Conservation (phyloP, 2,888 invertebrate species). For the Oeneis ivallda region DNA sequence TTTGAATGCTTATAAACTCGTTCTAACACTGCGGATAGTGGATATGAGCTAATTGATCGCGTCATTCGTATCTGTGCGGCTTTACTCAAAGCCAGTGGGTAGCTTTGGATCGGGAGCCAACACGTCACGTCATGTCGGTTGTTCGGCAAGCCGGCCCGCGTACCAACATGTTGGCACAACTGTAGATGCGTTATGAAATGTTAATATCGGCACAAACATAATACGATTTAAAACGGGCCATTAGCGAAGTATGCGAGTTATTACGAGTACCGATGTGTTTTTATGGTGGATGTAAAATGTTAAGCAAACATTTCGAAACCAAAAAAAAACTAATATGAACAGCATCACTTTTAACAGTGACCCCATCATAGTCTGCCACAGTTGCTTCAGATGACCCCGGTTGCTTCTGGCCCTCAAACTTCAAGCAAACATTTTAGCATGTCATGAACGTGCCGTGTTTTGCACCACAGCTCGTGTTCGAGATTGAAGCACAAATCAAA, state of each 20-base stretch:
- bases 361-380: background rate
- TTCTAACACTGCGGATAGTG: too few species aligned
- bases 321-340: too few species aligned
- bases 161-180: constrained; percentile 1
- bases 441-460: too few species aligned
- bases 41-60: too few species aligned
- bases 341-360: too few species aligned
- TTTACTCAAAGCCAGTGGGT: background rate
- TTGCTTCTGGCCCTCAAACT: too few species aligned
- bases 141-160: background rate
- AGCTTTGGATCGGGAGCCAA: too few species aligned
- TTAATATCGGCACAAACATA: constrained; percentile 34
- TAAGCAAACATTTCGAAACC: background rate
- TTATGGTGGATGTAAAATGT: constrained; percentile 8
- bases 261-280: constrained; percentile 6
- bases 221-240: constrained; percentile 28
- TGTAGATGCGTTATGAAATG: constrained; percentile 30
- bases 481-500: too few species aligned
- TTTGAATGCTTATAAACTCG: background rate
- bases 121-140: background rate
- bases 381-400: too few species aligned
- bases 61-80: too few species aligned
- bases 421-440: too few species aligned
- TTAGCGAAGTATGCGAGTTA: constrained; percentile 24
- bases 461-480: too few species aligned